Conservation (phyloP, 2,113 vertebrate species). For the Leucopternis melanops region DNA sequence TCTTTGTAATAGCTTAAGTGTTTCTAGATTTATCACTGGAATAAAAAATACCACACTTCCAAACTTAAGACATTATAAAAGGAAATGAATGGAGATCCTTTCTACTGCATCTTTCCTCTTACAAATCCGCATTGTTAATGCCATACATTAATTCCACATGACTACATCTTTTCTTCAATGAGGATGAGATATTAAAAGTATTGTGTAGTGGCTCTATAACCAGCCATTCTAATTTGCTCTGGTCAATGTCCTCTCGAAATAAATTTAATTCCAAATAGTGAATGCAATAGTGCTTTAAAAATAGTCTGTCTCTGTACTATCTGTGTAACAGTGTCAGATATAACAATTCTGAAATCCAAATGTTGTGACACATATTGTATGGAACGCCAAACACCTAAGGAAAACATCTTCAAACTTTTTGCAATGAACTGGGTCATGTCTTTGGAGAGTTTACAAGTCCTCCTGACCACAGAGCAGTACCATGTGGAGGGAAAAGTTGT, state of each 20-base stretch:
- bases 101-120: background rate
- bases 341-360: background rate
- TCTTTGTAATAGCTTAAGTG: slow-evolving; percentile 52
- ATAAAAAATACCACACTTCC: slow-evolving; percentile 32
- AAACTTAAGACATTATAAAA: slow-evolving; percentile 15
- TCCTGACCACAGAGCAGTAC: background rate
- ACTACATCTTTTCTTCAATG: background rate
- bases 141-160: background rate
- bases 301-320: background rate
- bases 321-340: background rate
- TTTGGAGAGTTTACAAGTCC: background rate
- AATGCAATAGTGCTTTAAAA: background rate
- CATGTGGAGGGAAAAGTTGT: background rate
- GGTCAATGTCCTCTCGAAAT: background rate
- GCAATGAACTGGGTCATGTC: background rate
- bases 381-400: background rate
- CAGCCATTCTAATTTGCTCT: background rate
- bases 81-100: slow-evolving; percentile 22
- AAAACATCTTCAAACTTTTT: background rate
- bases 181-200: background rate
- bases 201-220: background rate
- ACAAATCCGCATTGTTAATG: background rate
- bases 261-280: background rate
- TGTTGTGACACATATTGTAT: background rate
- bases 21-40: slow-evolving; percentile 54